Conservation (phyloP, 1,140 invertebrate genomes). For the Hycleus cichorii region DNA sequence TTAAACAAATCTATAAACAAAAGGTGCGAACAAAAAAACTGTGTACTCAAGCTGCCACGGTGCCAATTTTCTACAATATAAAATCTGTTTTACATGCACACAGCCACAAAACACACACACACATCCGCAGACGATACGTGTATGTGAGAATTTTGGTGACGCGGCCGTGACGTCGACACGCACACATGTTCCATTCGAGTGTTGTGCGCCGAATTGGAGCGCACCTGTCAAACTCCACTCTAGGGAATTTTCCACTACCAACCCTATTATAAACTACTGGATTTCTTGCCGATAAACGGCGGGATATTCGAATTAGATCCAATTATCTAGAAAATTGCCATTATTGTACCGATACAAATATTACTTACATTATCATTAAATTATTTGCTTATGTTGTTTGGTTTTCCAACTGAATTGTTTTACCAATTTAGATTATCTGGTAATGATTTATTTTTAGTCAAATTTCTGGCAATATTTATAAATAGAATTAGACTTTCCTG, state of each 20-base stretch:
- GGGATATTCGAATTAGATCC: neutral
- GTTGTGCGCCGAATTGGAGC: conserved; percentile 1
- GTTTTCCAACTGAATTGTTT: no score
- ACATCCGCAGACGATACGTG: conserved; percentile 44
- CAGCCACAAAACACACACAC: conserved; percentile 21
- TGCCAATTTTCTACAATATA: conserved; percentile 11
- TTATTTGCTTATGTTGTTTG: no score
- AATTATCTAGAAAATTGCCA: neutral
- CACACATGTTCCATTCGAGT: conserved; percentile 7
- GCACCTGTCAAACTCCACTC: neutral
- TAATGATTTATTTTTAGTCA: no score
- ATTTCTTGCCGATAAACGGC: neutral
- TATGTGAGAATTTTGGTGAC: conserved; percentile 45
- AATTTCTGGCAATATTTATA: neutral
- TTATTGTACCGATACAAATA: no score
- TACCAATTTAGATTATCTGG: no score
- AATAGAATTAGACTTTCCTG: neutral
- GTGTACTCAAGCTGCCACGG: conserved; percentile 33
- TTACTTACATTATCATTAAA: no score
- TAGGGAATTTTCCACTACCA: neutral
- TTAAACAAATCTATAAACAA: no score
- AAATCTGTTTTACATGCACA: conserved; percentile 10
- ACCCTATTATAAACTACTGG: neutral
- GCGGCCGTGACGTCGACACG: conserved; percentile 49
- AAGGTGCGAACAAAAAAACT: conserved; percentile 29